Percentiles rank a stretch among this genome's conserved stretches.
These are phyloP conservation scores for Chromobotia macracanthus DNA, from an alignment of 2,797 vertebrate species.

Conservation along the genomic window DNA sequence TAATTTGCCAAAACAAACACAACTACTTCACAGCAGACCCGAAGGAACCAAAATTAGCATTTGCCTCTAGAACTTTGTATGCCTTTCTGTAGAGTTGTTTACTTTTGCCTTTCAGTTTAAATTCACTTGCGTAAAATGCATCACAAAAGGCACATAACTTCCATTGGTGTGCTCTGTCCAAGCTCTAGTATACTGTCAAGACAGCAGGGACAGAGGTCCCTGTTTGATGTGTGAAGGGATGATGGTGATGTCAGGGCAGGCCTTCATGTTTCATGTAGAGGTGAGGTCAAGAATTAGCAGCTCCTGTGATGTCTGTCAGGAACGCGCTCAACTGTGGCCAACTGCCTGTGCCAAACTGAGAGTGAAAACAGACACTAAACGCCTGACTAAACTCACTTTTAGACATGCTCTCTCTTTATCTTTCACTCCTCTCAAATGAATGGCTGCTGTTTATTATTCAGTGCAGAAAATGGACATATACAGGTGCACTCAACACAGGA, in stretches of 20 bases:
- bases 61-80: not conserved
- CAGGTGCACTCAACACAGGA: constrained; percentile 8
- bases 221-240: constrained; percentile 48
- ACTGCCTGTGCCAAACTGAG: constrained; percentile 56
- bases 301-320: constrained; percentile 47
- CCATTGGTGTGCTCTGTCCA: not conserved
- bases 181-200: constrained; percentile 35
- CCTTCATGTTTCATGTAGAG: constrained; percentile 42
- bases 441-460: constrained; percentile 50
- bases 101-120: constrained; percentile 15
- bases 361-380: constrained; percentile 61
- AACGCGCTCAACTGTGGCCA: constrained; percentile 49
- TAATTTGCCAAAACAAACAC: too few relatives aligned
- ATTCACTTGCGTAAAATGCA: constrained; percentile 20
- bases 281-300: constrained; percentile 39
- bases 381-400: constrained; percentile 42
- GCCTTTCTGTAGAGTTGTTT: not conserved
- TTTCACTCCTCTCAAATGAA: constrained; percentile 22
- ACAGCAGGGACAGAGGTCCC: constrained; percentile 10
- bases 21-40: not conserved
- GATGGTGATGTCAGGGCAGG: constrained; percentile 40
- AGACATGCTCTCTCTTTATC: not conserved
- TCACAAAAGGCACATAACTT: constrained; percentile 25
- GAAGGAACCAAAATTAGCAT: not conserved
- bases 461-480: constrained; percentile 15